Percentiles rank a stretch among this genome's conserved stretches.
phyloP scores from a whole-genome alignment of 2,797 vertebrate genomes.

The Enteromius unitaeniatus region DNA sequence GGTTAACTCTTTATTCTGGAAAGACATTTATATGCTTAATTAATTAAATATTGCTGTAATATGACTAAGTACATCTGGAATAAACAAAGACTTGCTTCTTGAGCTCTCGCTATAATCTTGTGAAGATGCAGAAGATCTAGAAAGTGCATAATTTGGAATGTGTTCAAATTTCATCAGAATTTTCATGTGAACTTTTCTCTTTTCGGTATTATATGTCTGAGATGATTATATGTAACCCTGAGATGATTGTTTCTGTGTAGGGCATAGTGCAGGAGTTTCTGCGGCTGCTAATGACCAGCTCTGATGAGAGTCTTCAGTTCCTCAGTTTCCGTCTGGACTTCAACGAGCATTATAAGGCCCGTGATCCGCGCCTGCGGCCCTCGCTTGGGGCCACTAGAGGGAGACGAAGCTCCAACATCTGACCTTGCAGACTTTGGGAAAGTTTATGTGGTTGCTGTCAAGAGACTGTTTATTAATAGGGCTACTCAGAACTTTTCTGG shows the following conservation, averaged over 20 bases:
- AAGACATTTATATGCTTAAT: background rate
- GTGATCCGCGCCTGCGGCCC: constrained; percentile 89
- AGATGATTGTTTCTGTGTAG: constrained; percentile 68
- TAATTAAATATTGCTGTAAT: background rate
- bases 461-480: constrained; percentile 38
- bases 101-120: background rate
- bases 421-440: constrained; percentile 63
- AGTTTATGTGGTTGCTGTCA: constrained; percentile 10
- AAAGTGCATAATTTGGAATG: background rate
- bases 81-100: background rate
- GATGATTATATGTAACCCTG: background rate
- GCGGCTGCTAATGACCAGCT: constrained; percentile 89
- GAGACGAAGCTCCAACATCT: constrained; percentile 85
- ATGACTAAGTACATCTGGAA: background rate
- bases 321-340: constrained; percentile 98
- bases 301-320: constrained; percentile 94
- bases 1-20: background rate
- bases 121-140: background rate
- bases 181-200: background rate
- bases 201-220: background rate
- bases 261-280: constrained; percentile 96
- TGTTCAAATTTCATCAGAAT: background rate
- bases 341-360: constrained; percentile 94
- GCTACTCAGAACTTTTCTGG: constrained; percentile 50
- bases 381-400: constrained; percentile 87